Conservation (phyloP, 2,888 invertebrate genomes). For the Anarsia innoxiella region DNA sequence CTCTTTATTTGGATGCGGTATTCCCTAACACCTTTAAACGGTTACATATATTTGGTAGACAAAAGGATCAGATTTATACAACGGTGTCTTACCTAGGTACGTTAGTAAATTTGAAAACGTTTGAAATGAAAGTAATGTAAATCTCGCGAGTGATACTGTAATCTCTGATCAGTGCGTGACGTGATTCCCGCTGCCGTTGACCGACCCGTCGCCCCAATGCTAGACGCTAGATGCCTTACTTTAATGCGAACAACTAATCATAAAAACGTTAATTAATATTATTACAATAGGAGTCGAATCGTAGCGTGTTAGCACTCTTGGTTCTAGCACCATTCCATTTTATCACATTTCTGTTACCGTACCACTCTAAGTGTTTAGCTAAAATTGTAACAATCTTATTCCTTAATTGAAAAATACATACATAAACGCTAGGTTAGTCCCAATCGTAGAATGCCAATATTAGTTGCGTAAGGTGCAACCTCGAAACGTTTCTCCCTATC, state of each 20-base stretch:
- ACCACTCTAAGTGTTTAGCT: constrained; percentile 77
- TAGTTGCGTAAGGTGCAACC: constrained; percentile 72
- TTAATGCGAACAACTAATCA: constrained; percentile 69
- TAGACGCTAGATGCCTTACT: constrained; percentile 72
- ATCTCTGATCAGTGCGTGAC: constrained; percentile 50
- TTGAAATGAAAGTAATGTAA: constrained; percentile 55
- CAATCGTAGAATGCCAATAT: constrained; percentile 77
- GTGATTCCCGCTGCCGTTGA: constrained; percentile 51
- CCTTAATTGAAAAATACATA: constrained; percentile 73
- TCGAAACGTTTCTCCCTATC: constrained; percentile 60
- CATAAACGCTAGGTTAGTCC: constrained; percentile 76
- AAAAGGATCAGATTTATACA: constrained; percentile 56
- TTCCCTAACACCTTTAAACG: constrained; percentile 36
- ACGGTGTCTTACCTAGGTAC: constrained; percentile 60
- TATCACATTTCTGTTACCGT: constrained; percentile 77
- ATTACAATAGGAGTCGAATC: constrained; percentile 74
- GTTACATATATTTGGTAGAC: constrained; percentile 56
- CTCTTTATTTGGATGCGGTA: constrained; percentile 45
- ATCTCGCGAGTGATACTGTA: constrained; percentile 73
- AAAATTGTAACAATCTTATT: constrained; percentile 76
- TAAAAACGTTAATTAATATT: constrained; percentile 67
- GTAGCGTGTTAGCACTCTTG: constrained; percentile 75
- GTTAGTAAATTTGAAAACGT: constrained; percentile 68
- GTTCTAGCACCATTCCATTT: constrained; percentile 77
- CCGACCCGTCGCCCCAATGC: constrained; percentile 57